Evolutionary conservation across 2,888 invertebrate genomes (phyloP), one percentile per base, ranked within the genome.

Genomic region (Drosophila imparisetae): DNA sequence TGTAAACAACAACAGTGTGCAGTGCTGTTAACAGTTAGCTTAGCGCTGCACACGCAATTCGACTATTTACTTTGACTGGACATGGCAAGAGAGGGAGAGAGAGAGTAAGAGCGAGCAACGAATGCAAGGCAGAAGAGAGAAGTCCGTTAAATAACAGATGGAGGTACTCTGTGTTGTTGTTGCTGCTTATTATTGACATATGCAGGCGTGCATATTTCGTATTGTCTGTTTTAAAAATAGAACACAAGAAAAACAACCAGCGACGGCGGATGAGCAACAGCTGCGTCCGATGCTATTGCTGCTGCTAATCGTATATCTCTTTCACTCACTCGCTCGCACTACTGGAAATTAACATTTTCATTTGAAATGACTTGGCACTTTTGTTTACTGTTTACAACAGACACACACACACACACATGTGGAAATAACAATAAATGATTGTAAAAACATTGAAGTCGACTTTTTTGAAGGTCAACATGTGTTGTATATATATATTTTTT

Each of bases 391-490:
- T 40, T 40, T 57, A 27, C 49, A 15, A 18, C 10, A 27, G 18
- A 49, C 10, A 40, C 21, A 53, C 52, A 34, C 32, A 10, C 6
- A 32, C 21, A 54, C 34, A 7, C 6, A 15, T 27, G 18, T 40
- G 55, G 38, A 55, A 29, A 29, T 40, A 40, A 38, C 38, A 29
- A n/a, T 29, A 40, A 38, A 55, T n/a, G 27, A 27, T 54, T 38
- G 55, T 40, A 42, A 30, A 30, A 40, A 30, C 40, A 57, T 80
- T 68, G 65, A 64, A 60, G 60, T 57, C 53, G 36, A 45, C 27
- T 54, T 38, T 74, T 70, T 71, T 83, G 73, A 84, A 88, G 84
- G 89, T 83, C 81, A 86, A 58, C 68, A 75, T 70, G 80, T 79
- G 72, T 8, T 45, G 15, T 24, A 66, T 75, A 32, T 10, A 32